Evolutionary conservation across 2,888 invertebrate genomes (phyloP), one percentile per base, ranked within the genome.

Genomic region (Parnassius apollo): DNA sequence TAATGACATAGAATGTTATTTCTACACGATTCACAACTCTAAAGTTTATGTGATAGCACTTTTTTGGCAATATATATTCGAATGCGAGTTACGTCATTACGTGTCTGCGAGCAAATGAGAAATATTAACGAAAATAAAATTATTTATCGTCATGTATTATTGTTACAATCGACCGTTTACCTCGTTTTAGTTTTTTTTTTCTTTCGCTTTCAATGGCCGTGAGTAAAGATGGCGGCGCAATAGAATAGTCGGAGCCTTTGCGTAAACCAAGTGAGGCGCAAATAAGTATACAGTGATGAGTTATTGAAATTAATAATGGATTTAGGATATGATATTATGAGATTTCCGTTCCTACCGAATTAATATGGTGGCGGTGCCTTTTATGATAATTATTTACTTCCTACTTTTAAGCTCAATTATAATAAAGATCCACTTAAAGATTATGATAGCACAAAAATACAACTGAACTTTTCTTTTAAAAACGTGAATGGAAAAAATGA

Each of bases 1-100:
- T 91, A 91, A 91, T 91, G 90, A 88, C 81, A 83, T 81, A 86
- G 88, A 89, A 90, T 76, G 76, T 76, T 61, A 57, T 45, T 35
- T 8, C 2, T 18, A 62, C 9, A 11, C 35, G 0, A 70, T 64
- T 62, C 61, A 64, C 42, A 55, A 65, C 69, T 65, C 42, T 59
- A 74, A 68, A 42, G 11, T 0, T 12, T 10, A 48, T n/a, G 0
- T 0, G 0, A 1, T 65, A 62, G 35, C 58, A 18, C 7, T 7
- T 9, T 56, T 57, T 58, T 66, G 67, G n/a, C 12, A 8, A 44
- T 65, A 44, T 65, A 44, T 2, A 11, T 9, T 65, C 18, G 2
- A 42, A 25, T 52, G 49, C 53, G 25, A 59, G 46, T 66, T 67
- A 62, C 42, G 59, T 59, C 59, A 49, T 42, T 56, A 51, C 57